Percentiles rank a stretch among this genome's conserved stretches.
Conservation (phyloP, 2,888 invertebrate species). For the Synanthedon vespiformis region DNA sequence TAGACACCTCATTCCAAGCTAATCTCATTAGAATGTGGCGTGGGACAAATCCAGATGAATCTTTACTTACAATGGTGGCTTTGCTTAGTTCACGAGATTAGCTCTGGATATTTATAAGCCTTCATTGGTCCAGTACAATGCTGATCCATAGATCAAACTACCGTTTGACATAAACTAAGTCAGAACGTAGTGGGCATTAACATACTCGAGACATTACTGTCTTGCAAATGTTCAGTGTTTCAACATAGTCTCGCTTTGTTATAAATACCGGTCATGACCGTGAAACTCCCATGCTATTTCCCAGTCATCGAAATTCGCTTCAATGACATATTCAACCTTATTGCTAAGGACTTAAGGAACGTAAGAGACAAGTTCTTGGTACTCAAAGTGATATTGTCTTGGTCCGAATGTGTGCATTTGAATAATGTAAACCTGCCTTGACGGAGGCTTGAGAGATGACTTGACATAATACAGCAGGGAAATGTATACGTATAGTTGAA, state of each 20-base stretch:
- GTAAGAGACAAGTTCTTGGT: not conserved
- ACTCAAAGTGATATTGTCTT: not conserved
- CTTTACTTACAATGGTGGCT: not conserved
- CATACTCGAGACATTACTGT: constrained; percentile 36
- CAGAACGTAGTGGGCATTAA: constrained; percentile 21
- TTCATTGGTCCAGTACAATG: not conserved
- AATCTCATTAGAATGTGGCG: not conserved
- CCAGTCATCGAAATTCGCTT: constrained; percentile 2
- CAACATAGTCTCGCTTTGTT: constrained; percentile 41
- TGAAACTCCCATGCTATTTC: constrained; percentile 12
- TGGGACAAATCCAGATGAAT: not conserved
- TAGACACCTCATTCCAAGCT: not conserved
- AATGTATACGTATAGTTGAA: constrained; percentile 23
- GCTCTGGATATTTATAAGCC: not conserved
- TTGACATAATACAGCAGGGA: constrained; percentile 50
- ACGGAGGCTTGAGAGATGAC: constrained; percentile 53
- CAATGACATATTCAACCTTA: too few relatives aligned
- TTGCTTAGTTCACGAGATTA: not conserved
- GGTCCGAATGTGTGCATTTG: constrained; percentile 49
- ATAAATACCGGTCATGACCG: constrained; percentile 32
- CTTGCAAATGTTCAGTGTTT: constrained; percentile 41
- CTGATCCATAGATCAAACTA: not conserved
- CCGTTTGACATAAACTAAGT: constrained; percentile 10
- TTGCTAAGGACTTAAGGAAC: too few relatives aligned
- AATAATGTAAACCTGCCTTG: constrained; percentile 63